Conservation (phyloP, 2,797 vertebrate species). For the Spheniscus humboldti region DNA sequence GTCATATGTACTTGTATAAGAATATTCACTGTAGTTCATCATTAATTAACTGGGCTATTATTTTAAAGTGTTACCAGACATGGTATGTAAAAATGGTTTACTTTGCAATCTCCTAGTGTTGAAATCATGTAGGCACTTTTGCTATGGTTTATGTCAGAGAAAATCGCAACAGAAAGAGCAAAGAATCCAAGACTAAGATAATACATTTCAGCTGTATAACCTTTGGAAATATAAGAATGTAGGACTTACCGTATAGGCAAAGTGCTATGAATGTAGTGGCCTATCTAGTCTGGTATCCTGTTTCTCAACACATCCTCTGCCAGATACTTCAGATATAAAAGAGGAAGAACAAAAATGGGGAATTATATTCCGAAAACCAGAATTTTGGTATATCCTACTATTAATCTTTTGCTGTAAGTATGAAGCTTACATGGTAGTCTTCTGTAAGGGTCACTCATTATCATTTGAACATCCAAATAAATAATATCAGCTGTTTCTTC, state of each 20-base stretch:
- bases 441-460: background rate
- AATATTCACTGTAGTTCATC: conserved; percentile 79
- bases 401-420: background rate
- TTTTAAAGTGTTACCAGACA: conserved; percentile 83
- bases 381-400: background rate
- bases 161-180: conserved; percentile 70
- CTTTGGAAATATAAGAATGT: conserved; percentile 28
- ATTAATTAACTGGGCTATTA: conserved; percentile 81
- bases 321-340: background rate
- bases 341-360: background rate
- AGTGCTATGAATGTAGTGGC: background rate
- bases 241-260: background rate
- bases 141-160: conserved; percentile 75
- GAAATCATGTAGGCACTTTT: conserved; percentile 73
- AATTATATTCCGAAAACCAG: background rate
- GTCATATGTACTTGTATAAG: conserved; percentile 77
- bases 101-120: conserved; percentile 75
- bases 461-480: background rate
- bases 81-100: conserved; percentile 83
- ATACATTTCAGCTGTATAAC: conserved; percentile 62
- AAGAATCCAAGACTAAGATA: conserved; percentile 55
- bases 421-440: background rate
- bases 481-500: background rate
- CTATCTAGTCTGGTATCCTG: background rate
- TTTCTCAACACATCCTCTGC: background rate